Base-by-base conservation (phyloP, 2,797 vertebrate genomes). In the Rhinoraja longicauda region DNA sequence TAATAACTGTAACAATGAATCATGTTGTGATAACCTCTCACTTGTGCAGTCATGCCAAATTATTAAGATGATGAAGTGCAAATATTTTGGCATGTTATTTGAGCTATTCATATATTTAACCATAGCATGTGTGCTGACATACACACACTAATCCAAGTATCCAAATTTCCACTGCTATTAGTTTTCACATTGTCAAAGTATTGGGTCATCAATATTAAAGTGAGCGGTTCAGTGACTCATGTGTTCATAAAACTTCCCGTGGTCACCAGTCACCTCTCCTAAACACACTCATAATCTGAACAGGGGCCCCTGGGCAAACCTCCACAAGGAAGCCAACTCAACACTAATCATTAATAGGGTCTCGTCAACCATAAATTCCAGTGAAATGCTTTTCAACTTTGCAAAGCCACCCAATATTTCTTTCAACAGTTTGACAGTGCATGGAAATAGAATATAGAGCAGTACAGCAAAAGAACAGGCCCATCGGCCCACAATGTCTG, bases 61-160 rank as follows among this genome's bases (percentile, higher is more conserved):
- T 64, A 36, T 88, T 86, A 88, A 88, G 59, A 64, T 62, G 32
- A 75, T 75, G 39, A n/a, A 73, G 53, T 53, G 45, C 67, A 92
- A 73, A 75, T 92, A 73, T 73, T 92, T 92, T 92, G 32, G 45
- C 36, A 92, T n/a, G 70, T 39, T 72, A 75, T 17, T 53, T 92
- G 67, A 92, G 36, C 72, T 73, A 17, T 26, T 67, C 9, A 72
- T 26, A 90, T 21, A 90, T 70, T 90, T 39, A 90, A 90, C 19
- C 64, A 39, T 24, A 73, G 24, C 32, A 2, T 45, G 36, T 73
- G 1, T n/a, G 39, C 26, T 91, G 39, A 91, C 39, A 36, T 45
- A n/a, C 21, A 19, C 70, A 91, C 53, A 32, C 36, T 24, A 53
- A 72, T 91, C 12, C 36, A 72, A 45, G 45, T 91, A n/a, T 24